phyloP scores from a whole-genome alignment of 2,797 vertebrate species.

The Cynodonichthys magdalenae region DNA sequence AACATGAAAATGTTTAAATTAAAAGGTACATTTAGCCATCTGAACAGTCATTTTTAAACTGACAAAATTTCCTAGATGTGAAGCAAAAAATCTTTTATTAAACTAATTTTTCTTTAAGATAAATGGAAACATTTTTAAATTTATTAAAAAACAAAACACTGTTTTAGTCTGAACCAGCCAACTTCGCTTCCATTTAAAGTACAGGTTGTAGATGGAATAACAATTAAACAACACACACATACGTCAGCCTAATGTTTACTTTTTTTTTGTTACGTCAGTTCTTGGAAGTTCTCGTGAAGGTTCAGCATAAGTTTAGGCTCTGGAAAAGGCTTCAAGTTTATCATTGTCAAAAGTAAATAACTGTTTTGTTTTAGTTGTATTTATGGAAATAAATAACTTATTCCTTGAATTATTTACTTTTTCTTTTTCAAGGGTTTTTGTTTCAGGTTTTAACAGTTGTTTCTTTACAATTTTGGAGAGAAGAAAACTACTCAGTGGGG shows the following conservation, averaged over 20 bases:
- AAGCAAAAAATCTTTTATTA: no score
- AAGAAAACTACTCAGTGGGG: slow-evolving; percentile 8
- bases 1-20: slow-evolving; percentile 9
- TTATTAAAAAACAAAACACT: neutral
- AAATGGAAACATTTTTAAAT: no score
- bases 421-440: neutral
- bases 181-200: slow-evolving; percentile 7
- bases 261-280: slow-evolving; percentile 56
- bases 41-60: neutral
- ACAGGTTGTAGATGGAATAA: slow-evolving; percentile 13
- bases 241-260: slow-evolving; percentile 59
- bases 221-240: slow-evolving; percentile 50
- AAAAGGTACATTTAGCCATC: slow-evolving; percentile 4
- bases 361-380: slow-evolving; percentile 78
- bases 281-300: slow-evolving; percentile 83
- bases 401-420: slow-evolving; percentile 77
- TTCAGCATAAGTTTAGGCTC: slow-evolving; percentile 58
- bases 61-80: no score
- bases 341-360: slow-evolving; percentile 78
- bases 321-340: slow-evolving; percentile 81
- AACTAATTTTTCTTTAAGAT: neutral
- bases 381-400: slow-evolving; percentile 97
- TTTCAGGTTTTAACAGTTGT: neutral
- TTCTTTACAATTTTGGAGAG: neutral
- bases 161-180: no score